Evolutionary conservation across 2,113 vertebrate genomes (phyloP).

Genomic region (Lepisosteus osseus): DNA sequence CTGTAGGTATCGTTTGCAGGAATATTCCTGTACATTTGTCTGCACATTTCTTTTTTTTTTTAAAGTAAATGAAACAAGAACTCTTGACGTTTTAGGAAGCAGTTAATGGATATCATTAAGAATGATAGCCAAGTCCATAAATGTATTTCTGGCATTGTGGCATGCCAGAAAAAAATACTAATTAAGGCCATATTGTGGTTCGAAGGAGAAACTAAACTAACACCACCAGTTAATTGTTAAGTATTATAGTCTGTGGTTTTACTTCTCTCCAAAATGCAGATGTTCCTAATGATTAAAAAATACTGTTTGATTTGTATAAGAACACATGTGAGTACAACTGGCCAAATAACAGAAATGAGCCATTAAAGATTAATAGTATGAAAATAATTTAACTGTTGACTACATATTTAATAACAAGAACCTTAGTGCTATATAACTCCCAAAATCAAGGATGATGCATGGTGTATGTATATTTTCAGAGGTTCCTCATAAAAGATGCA

Average conservation of each 20-base stretch:
- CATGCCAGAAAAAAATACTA: conserved; percentile 71
- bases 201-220: conserved; percentile 60
- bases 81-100: conserved; percentile 70
- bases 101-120: conserved; percentile 76
- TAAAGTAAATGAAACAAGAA: conserved; percentile 41
- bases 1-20: conserved; percentile 55
- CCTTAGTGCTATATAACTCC: too few relatives aligned
- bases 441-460: too few relatives aligned
- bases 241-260: conserved; percentile 41
- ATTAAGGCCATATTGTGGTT: conserved; percentile 52
- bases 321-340: too few relatives aligned
- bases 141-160: conserved; percentile 50
- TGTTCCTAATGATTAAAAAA: conserved; percentile 42
- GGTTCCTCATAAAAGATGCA: too few relatives aligned
- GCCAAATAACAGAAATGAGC: too few relatives aligned
- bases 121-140: conserved; percentile 66
- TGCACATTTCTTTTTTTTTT: conserved; percentile 66
- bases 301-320: too few relatives aligned
- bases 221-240: conserved; percentile 45
- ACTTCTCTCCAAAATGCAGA: conserved; percentile 53
- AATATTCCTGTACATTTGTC: conserved; percentile 64
- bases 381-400: too few relatives aligned
- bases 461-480: too few relatives aligned
- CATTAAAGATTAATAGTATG: too few relatives aligned
- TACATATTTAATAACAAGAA: too few relatives aligned